Conservation (phyloP, 2,888 invertebrate genomes). For the Cetonia aurata region DNA sequence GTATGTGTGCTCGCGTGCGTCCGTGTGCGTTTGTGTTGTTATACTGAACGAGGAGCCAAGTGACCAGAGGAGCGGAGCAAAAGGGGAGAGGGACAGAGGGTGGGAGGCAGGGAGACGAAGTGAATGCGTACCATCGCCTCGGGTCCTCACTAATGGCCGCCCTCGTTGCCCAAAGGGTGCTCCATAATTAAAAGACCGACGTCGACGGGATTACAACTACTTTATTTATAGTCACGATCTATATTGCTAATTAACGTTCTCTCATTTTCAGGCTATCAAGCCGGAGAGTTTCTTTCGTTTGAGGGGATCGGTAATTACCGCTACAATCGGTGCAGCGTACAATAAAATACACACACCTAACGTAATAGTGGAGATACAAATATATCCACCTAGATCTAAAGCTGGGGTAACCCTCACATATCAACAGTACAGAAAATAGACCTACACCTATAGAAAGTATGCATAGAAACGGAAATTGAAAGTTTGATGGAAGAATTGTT, state of each 20-base stretch:
- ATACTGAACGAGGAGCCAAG: conserved; percentile 49
- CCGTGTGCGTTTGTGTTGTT: conserved; percentile 30
- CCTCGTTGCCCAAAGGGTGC: conserved; percentile 59
- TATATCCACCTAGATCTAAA: too few species aligned
- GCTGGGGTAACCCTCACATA: too few species aligned
- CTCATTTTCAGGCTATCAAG: conserved; percentile 63
- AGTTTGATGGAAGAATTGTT: too few species aligned
- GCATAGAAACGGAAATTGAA: too few species aligned
- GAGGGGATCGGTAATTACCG: conserved; percentile 58
- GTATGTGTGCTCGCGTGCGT: conserved; percentile 12
- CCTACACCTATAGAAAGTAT: too few species aligned
- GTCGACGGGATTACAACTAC: conserved; percentile 64
- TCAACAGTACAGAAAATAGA: too few species aligned
- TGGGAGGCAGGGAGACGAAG: conserved; percentile 19
- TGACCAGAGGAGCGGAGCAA: conserved; percentile 44
- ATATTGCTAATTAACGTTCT: conserved; percentile 66
- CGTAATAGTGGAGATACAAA: too few species aligned
- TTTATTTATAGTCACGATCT: conserved; percentile 68
- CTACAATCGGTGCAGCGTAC: conserved; percentile 35
- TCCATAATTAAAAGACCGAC: conserved; percentile 65
- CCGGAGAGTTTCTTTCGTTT: conserved; percentile 54
- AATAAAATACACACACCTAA: conserved; percentile 2
- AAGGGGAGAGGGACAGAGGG: conserved; percentile 1
- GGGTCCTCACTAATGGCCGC: conserved; percentile 58
- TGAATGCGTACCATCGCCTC: conserved; percentile 54